These are phyloP conservation scores for Zootoca vivipara DNA, from an alignment of 2,113 vertebrate species.

Conservation along the genomic window DNA sequence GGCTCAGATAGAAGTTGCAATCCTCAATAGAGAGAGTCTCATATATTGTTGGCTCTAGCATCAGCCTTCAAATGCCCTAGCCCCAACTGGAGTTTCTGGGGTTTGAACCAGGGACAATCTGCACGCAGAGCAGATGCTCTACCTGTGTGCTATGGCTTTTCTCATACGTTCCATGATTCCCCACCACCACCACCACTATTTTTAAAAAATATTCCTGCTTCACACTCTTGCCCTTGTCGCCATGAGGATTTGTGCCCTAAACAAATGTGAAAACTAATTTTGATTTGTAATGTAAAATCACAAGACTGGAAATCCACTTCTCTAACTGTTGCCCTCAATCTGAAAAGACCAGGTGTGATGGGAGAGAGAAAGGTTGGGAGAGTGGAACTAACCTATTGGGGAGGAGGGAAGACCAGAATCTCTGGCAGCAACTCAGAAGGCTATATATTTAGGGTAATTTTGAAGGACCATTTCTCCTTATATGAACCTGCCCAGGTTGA, in stretches of 20 bases:
- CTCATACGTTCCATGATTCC: neutral
- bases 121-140: too few relatives aligned
- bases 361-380: neutral
- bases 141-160: too few relatives aligned
- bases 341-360: neutral
- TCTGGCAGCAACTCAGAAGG: too few relatives aligned
- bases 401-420: neutral
- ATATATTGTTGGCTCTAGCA: too few relatives aligned
- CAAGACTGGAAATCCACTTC: neutral
- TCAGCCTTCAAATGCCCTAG: too few relatives aligned
- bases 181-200: neutral
- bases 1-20: neutral
- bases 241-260: rapidly evolving
- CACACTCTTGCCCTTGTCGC: neutral
- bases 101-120: too few relatives aligned
- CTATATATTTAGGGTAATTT: neutral
- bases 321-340: rapidly evolving
- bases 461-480: neutral
- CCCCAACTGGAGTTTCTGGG: too few relatives aligned
- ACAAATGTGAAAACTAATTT: neutral
- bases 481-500: too few relatives aligned
- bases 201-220: neutral
- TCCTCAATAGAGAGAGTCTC: neutral
- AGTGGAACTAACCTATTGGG: neutral
- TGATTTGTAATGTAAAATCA: neutral